Base-by-base conservation (phyloP, 2,113 vertebrate species). In the Phyllopteryx taeniolatus region DNA sequence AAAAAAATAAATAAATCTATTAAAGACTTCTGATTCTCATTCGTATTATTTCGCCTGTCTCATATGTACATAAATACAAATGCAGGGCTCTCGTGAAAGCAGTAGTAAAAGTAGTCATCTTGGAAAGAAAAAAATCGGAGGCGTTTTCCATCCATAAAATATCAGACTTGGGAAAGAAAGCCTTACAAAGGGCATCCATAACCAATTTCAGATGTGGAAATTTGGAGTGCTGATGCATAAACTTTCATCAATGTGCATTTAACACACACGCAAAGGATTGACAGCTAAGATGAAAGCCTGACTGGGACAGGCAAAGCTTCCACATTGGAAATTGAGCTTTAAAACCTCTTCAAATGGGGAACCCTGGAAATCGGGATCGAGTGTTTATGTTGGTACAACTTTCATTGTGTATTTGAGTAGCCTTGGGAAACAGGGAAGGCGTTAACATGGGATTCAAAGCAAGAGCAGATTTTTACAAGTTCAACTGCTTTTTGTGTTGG, bases 151-250 rank as follows among this genome's bases (percentile, higher is more conserved):
- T 56, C 67, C 62, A 68, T 69, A 77, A 76, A 66, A 54, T 64
- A 19, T 42, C 2, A 12, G 66, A 70, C 56, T 57, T 19, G 17
- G 44, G 68, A 27, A 70, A 79, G 68, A 27, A 70, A 79, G 62
- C 54, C 72, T n/a, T 43, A 59, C 35, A 79, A 71, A 33, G 71
- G 27, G 33, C 60, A 74, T 57, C 51, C 22, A 35, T 76, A 78
- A 81, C 63, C 57, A 60, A 54, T 80, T 83, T 78, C 57, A 73
- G 73, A 84, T 74, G 63, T 80, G 61, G 82, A 77, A 67, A 76
- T 75, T 75, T 74, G 39, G 56, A 81, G 11, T 60, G 56, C 35
- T 74, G 65, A 57, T 56, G 71, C 31, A 71, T 73, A 10, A 76
- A 71, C 74, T 71, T 74, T 71, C 54, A 75, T 64, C 20, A 44